These are phyloP conservation scores for Coracias cyanogaster DNA, from an alignment of 2,797 vertebrate species.

Conservation along the genomic window DNA sequence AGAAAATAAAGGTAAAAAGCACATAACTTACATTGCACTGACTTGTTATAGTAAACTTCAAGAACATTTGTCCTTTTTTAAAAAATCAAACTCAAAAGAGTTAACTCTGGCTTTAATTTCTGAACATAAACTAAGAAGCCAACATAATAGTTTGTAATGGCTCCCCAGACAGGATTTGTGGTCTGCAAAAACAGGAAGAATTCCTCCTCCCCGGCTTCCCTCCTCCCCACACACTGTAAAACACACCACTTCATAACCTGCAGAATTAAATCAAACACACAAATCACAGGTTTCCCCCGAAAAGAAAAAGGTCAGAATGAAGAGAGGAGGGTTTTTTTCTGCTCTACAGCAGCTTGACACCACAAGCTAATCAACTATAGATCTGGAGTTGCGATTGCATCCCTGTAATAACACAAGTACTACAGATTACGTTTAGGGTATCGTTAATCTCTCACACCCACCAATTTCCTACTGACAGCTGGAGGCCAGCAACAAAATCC, in stretches of 20 bases:
- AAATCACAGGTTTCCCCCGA: conserved; percentile 16
- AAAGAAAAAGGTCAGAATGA: conserved; percentile 33
- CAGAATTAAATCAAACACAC: conserved; percentile 62
- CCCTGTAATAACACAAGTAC: conserved; percentile 75
- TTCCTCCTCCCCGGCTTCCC: conserved; percentile 1
- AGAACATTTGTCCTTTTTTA: neutral
- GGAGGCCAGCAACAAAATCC: conserved; percentile 59
- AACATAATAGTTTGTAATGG: conserved; percentile 43
- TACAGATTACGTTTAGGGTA: conserved; percentile 71
- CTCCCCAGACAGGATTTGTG: conserved; percentile 40
- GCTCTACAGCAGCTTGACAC: conserved; percentile 37
- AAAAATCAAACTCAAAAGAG: neutral
- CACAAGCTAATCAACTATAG: conserved; percentile 29
- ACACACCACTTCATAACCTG: conserved; percentile 25
- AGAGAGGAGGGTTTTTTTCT: neutral
- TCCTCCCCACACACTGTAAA: neutral
- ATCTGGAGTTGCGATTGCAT: conserved; percentile 47
- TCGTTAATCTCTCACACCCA: conserved; percentile 77
- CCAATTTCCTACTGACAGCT: conserved; percentile 75
- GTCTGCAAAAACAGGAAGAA: conserved; percentile 68
- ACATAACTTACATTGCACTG: neutral
- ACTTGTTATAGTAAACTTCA: neutral
- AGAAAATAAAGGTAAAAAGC: neutral
- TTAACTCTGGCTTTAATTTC: conserved; percentile 20
- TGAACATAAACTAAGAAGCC: conserved; percentile 33